Conservation (phyloP, 2,797 vertebrate species). For the Pelodytes ibericus region DNA sequence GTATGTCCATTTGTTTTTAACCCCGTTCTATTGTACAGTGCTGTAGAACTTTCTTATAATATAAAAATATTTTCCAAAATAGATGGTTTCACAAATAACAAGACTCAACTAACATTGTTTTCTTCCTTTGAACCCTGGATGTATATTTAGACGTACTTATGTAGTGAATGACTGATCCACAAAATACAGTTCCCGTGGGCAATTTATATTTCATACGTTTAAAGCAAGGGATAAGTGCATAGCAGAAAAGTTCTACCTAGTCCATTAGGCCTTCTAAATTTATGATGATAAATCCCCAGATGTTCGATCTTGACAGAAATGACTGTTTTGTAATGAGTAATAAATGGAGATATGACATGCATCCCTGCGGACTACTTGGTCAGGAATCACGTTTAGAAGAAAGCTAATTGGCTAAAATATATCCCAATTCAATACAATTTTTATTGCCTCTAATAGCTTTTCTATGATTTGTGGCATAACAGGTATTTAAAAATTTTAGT, state of each 20-base stretch:
- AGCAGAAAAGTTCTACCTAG: slow-evolving; percentile 68
- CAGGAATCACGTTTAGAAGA: slow-evolving; percentile 79
- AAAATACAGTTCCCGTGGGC: slow-evolving; percentile 56
- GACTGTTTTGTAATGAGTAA: slow-evolving; percentile 82
- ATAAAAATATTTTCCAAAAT: too few species aligned
- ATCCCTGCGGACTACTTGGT: slow-evolving; percentile 75
- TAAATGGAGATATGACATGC: slow-evolving; percentile 79
- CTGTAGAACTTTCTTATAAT: too few species aligned
- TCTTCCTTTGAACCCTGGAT: too few species aligned
- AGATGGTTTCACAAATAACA: too few species aligned
- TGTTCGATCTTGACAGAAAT: slow-evolving; percentile 80
- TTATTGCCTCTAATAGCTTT: slow-evolving; percentile 76
- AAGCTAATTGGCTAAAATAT: slow-evolving; percentile 81
- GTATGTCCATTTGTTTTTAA: too few species aligned
- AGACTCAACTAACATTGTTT: too few species aligned
- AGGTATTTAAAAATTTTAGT: slow-evolving; percentile 69
- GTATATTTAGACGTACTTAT: neutral
- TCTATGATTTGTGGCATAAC: slow-evolving; percentile 71
- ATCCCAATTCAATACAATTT: slow-evolving; percentile 84
- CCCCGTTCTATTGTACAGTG: too few species aligned
- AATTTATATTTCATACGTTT: slow-evolving; percentile 70
- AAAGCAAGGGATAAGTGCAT: slow-evolving; percentile 66
- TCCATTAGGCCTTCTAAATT: slow-evolving; percentile 78
- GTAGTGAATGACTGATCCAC: slow-evolving; percentile 27
- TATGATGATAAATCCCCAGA: slow-evolving; percentile 79